Base-by-base conservation (phyloP, 2,888 invertebrate genomes). In the Poecilobothrus nobilitatus region DNA sequence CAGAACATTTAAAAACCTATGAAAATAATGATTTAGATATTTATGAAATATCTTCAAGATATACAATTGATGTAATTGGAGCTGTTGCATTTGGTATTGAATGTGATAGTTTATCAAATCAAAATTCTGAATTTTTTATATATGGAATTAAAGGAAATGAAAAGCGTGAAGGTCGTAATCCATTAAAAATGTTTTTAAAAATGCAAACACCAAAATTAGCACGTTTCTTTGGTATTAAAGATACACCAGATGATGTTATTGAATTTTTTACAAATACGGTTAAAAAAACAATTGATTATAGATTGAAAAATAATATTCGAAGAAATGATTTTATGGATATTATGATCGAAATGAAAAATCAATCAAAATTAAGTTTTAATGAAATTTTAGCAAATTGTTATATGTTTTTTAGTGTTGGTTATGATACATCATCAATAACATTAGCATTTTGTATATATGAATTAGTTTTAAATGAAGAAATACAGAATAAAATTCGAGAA, bases 371-470 rank as follows among this genome's bases (percentile, higher is more conserved):
- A 3, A 70, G 80, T 0, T 71, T 72, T 4, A 76, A 78, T 22
- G 75, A 80, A 70, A 76, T 82, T n/a, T 76, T 79, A 0, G 81
- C 81, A 0, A 80, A 81, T 62, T 75, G 77, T 0, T 82, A 80
- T 71, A 74, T 76, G 3, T 81, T 80, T 66, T 74, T 80, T 15
- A 63, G 79, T 34, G 79, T 87, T 18, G 89, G 89, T 0, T 86
- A 88, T 72, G 87, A 87, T 76, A 87, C 89, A 0, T 86, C 87
- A 0, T 87, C 88, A 0, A 84, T 87, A 0, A 84, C 87, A 0
- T 83, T 88, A 4, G 83, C 85, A 70, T 87, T 86, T 70, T 76
- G 77, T 6, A 72, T 81, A 0, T 79, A 78, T 62, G 81, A 81
- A 69, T 68, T 81, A 66, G 78, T 80, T 0, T 66, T 77, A 21